Conservation (phyloP, 2,113 vertebrate species). For the Daboia siamensis region DNA sequence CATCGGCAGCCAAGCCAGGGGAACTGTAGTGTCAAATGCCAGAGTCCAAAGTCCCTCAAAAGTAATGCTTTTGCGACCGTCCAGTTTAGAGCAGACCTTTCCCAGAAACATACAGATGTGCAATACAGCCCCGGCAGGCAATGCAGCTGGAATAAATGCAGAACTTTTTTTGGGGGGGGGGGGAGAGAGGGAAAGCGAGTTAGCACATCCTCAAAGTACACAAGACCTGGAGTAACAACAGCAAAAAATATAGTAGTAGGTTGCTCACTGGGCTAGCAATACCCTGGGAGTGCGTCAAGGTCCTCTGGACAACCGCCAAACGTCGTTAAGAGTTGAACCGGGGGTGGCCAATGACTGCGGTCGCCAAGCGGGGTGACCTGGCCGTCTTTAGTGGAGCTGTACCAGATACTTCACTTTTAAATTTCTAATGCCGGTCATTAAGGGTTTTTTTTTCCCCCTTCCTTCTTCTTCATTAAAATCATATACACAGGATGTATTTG, state of each 20-base stretch:
- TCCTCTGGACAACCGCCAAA: constrained; percentile 27
- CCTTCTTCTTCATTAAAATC: constrained; percentile 93
- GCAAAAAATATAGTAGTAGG: constrained; percentile 40
- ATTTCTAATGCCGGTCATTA: constrained; percentile 76
- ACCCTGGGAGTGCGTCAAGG: background rate
- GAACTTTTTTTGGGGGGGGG: constrained; percentile 39
- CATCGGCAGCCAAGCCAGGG: constrained; percentile 19
- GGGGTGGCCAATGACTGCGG: constrained; percentile 40
- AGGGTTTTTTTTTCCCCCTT: constrained; percentile 61
- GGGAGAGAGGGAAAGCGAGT: constrained; percentile 34
- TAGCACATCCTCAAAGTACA: constrained; percentile 63
- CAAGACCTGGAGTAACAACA: constrained; percentile 44
- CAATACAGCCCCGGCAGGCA: constrained; percentile 63
- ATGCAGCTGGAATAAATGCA: constrained; percentile 61
- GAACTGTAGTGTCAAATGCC: constrained; percentile 64
- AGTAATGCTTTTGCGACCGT: constrained; percentile 45
- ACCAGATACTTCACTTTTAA: constrained; percentile 75
- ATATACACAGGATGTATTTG: constrained; percentile 88
- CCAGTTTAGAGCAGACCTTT: constrained; percentile 55
- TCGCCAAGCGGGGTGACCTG: constrained; percentile 53
- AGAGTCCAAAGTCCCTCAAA: constrained; percentile 67
- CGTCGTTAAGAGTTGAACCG: constrained; percentile 48
- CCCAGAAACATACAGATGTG: constrained; percentile 61
- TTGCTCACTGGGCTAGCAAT: constrained; percentile 37
- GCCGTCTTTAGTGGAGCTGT: constrained; percentile 73